Evolutionary conservation across 2,113 vertebrate species (phyloP), one percentile per base, ranked within the genome.

Genomic region (Dissostichus mawsoni): DNA sequence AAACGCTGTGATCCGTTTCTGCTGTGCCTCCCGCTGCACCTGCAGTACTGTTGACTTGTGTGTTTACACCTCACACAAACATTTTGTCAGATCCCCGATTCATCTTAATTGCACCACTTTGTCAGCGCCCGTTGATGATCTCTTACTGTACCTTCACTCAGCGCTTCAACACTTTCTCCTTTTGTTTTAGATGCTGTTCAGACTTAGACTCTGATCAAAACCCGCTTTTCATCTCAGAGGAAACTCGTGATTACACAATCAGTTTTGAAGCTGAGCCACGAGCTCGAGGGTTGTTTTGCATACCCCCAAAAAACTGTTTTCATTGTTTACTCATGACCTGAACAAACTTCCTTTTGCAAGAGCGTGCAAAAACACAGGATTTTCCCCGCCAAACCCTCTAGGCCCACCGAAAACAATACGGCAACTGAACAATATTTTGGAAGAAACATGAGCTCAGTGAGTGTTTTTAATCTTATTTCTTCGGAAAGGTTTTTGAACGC

Each of bases 381-480:
- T 45, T 59, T 33, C 67, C 75, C 76, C 44, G 79, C 73, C 77
- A 78, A 84, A 61, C n/a, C 62, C 51, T 55, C 95, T 94, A 94
- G 95, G 95, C 94, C 94, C 36, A 92, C 29, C 29, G 29, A 95
- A 96, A 96, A 96, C 94, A 97, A 63, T 47, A 83, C 44, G 58
- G 67, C 11, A 29, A 11, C 70, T 44, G 36, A 20, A 62, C 48
- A 66, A 17, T 2, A 63, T 41, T 86, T 65, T 78, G 33, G 68
- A 57, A 63, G 45, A 65, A 81, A 55, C 45, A 55, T 29, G 11
- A 13, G 29, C 89, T 94, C 95, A 94, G 95, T 95, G 95, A 95
- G 95, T 69, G 52, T 25, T 94, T 96, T 95, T 96, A 96, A 97
- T 97, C 95, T 95, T 97, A 96, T 97, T 97, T 97, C 96, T 96